Evolutionary conservation across 1,140 invertebrate species (phyloP).

Genomic region (Piezodorus guildinii): DNA sequence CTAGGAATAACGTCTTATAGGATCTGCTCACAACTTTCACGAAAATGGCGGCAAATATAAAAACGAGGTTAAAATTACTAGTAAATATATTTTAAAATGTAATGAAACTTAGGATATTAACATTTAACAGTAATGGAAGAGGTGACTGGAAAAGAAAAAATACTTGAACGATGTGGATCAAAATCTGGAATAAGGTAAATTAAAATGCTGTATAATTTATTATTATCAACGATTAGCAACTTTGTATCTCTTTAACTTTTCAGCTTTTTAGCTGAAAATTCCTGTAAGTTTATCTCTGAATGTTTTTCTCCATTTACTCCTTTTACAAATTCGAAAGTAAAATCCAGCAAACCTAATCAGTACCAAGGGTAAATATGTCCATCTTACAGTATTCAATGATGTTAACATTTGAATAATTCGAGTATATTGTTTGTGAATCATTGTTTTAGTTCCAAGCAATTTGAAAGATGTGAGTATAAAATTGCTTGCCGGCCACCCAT

Average conservation of each 20-base stretch:
- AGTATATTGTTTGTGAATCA: neutral
- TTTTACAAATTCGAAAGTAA: neutral
- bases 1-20: slow-evolving; percentile 5
- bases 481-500: neutral
- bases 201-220: no score
- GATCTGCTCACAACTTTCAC: neutral
- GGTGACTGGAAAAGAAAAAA: no score
- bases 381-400: no score
- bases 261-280: neutral
- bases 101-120: no score
- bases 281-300: neutral
- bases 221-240: no score
- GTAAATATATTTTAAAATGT: no score
- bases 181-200: no score
- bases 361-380: neutral
- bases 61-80: no score
- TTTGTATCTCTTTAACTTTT: no score
- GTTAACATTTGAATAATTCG: neutral
- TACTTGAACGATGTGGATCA: no score
- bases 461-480: neutral
- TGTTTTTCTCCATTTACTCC: neutral
- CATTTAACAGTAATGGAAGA: no score
- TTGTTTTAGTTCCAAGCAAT: neutral
- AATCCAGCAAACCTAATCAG: neutral
- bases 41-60: no score